Evolutionary conservation across 2,888 invertebrate genomes (phyloP).

Genomic region (Hemistola chrysoprasaria): DNA sequence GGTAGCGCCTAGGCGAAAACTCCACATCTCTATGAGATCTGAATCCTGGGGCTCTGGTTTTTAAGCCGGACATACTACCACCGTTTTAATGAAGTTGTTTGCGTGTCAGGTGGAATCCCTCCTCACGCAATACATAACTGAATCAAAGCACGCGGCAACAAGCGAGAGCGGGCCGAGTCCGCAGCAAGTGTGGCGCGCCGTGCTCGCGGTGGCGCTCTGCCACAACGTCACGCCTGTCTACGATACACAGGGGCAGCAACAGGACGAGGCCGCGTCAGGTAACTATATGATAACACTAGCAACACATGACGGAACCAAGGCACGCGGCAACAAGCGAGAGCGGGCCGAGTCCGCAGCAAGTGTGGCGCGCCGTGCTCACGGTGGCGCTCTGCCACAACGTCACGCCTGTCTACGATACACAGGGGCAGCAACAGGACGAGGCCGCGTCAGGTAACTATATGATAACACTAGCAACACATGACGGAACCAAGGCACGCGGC

Average conservation of each 20-base stretch:
- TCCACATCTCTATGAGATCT: no score
- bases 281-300: conserved; percentile 19
- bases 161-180: conserved; percentile 45
- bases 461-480: conserved; percentile 48
- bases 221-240: conserved; percentile 99
- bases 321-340: no score
- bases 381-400: conserved; percentile 99
- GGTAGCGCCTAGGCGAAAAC: no score
- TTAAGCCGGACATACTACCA: no score
- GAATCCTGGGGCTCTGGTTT: no score
- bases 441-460: conserved; percentile 39
- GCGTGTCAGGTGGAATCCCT: conserved; percentile 65
- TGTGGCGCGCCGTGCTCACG: conserved; percentile 95
- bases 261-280: conserved; percentile 55
- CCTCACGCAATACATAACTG: conserved; percentile 68
- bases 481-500: conserved; percentile 32
- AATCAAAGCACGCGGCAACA: no score
- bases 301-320: conserved; percentile 52
- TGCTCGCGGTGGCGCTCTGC: conserved; percentile 97
- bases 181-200: conserved; percentile 92
- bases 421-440: conserved; percentile 55
- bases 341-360: conserved; percentile 77
- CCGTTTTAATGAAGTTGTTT: background rate
- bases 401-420: conserved; percentile 96
- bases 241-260: conserved; percentile 84